These are phyloP conservation scores for Drosophila bocqueti DNA, from an alignment of 1,140 invertebrate species.

Conservation along the genomic window DNA sequence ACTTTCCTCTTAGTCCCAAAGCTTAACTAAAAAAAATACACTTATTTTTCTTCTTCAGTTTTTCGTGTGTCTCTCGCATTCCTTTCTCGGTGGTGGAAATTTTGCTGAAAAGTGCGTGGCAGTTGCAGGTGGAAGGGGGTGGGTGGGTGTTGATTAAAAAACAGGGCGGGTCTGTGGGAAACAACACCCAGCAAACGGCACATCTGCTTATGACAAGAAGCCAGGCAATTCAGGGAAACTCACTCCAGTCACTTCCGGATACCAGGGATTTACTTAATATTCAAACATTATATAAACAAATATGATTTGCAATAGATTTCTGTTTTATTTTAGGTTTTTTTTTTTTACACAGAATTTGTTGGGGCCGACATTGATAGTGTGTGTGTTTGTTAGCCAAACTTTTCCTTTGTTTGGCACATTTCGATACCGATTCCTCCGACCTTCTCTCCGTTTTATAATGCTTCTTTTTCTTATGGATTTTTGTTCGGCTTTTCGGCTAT, in stretches of 20 bases:
- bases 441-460: slow-evolving; percentile 6
- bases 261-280: slow-evolving; percentile 4
- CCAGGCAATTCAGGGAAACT: slow-evolving; percentile 10
- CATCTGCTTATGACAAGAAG: slow-evolving; percentile 39
- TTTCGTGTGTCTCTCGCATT: slow-evolving; percentile 20
- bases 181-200: slow-evolving; percentile 3
- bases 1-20: not conserved
- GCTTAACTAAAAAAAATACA: slow-evolving; percentile 13
- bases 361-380: not conserved
- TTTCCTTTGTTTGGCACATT: slow-evolving; percentile 7
- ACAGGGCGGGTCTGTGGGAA: slow-evolving; percentile 23
- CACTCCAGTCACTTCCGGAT: not conserved
- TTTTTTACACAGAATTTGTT: not conserved
- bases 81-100: slow-evolving; percentile 44
- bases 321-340: slow-evolving; percentile 5
- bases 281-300: slow-evolving; percentile 13
- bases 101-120: slow-evolving; percentile 36
- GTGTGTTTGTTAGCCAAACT: slow-evolving; percentile 14
- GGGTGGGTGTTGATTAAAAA: slow-evolving; percentile 9
- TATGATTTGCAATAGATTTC: not conserved
- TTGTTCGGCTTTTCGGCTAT: slow-evolving; percentile 23
- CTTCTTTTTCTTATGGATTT: slow-evolving; percentile 32
- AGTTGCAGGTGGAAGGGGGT: slow-evolving; percentile 1
- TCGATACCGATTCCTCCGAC: not conserved
- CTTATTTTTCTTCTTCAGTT: slow-evolving; percentile 16